Percentiles rank a stretch among this genome's conserved stretches.
Evolutionary conservation across 1,140 invertebrate species (phyloP).

Genomic region (Diachasmimorpha longicaudata): DNA sequence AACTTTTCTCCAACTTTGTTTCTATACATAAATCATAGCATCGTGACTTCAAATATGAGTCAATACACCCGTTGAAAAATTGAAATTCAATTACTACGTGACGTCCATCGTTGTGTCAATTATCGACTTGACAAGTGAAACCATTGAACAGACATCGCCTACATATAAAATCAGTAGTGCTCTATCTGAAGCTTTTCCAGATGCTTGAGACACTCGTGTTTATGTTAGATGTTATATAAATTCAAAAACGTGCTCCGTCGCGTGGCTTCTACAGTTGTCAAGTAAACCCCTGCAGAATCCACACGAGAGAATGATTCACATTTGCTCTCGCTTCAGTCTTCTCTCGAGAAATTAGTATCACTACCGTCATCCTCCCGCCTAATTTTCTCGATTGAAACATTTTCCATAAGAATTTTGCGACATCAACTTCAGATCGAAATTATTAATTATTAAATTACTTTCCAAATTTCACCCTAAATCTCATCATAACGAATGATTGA

Average conservation of each 20-base stretch:
- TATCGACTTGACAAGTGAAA: not conserved
- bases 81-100: not conserved
- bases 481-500: too few relatives aligned
- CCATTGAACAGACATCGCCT: not conserved
- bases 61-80: not conserved
- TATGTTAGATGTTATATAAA: not conserved
- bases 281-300: not conserved
- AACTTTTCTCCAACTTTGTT: too few relatives aligned
- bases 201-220: not conserved
- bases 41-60: not conserved
- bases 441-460: too few relatives aligned
- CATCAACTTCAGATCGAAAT: too few relatives aligned
- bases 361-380: too few relatives aligned
- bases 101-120: not conserved
- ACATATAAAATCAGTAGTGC: not conserved
- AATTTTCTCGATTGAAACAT: too few relatives aligned
- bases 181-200: not conserved
- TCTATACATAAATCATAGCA: too few relatives aligned
- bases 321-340: too few relatives aligned
- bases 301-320: too few relatives aligned
- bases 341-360: too few relatives aligned
- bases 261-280: not conserved
- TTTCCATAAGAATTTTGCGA: too few relatives aligned
- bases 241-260: not conserved
- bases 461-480: too few relatives aligned